A percentile compares a stretch with the other conserved stretches of the same genome.
These are phyloP conservation scores for Perdita meconis DNA, from an alignment of 2,888 invertebrate species.

Conservation along the genomic window DNA sequence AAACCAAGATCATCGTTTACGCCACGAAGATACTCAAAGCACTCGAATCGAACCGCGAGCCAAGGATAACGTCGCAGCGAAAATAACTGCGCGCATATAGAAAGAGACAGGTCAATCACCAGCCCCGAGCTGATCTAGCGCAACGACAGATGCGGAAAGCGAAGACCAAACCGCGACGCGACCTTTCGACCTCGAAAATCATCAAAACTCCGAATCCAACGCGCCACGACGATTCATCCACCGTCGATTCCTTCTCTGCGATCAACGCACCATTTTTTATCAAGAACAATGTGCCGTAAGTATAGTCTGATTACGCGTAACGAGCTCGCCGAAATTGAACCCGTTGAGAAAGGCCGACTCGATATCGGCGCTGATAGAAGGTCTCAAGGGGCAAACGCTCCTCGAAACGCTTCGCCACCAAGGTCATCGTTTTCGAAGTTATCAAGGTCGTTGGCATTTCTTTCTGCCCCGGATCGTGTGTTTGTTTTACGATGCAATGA, in stretches of 20 bases:
- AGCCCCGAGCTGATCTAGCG: conserved; percentile 37
- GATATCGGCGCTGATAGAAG: no score
- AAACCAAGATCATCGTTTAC: no score
- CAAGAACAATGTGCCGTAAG: conserved; percentile 8
- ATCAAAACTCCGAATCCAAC: conserved; percentile 17
- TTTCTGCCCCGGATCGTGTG: neutral
- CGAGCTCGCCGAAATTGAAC: neutral
- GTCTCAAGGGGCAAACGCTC: neutral
- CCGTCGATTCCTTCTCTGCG: neutral
- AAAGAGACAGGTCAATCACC: conserved; percentile 52
- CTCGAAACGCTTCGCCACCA: neutral
- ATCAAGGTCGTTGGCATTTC: conserved; percentile 22
- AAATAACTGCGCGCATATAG: conserved; percentile 49
- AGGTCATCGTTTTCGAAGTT: conserved; percentile 11
- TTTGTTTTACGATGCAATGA: conserved; percentile 20
- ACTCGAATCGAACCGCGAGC: neutral
- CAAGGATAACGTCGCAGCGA: conserved; percentile 35
- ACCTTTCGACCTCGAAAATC: conserved; percentile 48
- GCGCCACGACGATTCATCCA: conserved; percentile 4
- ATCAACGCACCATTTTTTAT: no score
- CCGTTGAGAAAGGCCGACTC: neutral
- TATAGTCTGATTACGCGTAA: neutral
- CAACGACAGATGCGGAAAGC: conserved; percentile 52
- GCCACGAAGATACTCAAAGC: neutral
- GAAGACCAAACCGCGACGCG: conserved; percentile 55